Evolutionary conservation across 2,888 invertebrate genomes (phyloP).

Genomic region (Lagria hirta): DNA sequence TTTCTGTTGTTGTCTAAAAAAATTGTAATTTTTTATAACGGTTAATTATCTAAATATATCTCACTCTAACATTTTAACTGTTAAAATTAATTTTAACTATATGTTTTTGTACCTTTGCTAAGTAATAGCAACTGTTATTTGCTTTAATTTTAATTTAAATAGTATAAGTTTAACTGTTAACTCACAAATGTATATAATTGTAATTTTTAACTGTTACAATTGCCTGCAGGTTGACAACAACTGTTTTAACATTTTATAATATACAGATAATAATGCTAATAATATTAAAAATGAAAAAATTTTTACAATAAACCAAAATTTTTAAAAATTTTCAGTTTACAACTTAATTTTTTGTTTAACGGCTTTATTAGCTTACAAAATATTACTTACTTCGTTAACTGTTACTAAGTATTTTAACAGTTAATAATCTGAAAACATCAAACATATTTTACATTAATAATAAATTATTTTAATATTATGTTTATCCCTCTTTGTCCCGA

Average conservation of each 20-base stretch:
- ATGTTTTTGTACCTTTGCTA: slow-evolving; percentile 8
- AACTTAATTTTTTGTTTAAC: too few species aligned
- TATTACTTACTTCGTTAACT: too few species aligned
- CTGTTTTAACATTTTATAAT: slow-evolving; percentile 10
- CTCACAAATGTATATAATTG: slow-evolving; percentile 2
- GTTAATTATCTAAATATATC: neutral
- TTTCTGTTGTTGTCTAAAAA: too few species aligned
- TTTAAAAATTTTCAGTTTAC: slow-evolving; percentile 1
- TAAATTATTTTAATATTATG: too few species aligned
- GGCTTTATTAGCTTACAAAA: too few species aligned
- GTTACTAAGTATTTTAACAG: too few species aligned
- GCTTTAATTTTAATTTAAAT: slow-evolving; percentile 11
- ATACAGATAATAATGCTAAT: slow-evolving; percentile 3
- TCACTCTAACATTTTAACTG: neutral
- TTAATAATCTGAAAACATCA: too few species aligned
- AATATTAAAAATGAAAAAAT: neutral
- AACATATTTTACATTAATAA: too few species aligned
- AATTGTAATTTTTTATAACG: slow-evolving; percentile 1
- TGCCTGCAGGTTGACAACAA: slow-evolving; percentile 19
- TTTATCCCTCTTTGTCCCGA: too few species aligned
- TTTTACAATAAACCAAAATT: slow-evolving; percentile 2
- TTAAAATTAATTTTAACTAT: slow-evolving; percentile 1
- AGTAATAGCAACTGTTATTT: slow-evolving; percentile 6
- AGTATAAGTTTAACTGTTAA: slow-evolving; percentile 6
- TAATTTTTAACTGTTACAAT: too few species aligned